Percentiles rank a stretch among this genome's conserved stretches.
Conservation (phyloP, 1,140 invertebrate species). For the Eupeodes corollae region DNA sequence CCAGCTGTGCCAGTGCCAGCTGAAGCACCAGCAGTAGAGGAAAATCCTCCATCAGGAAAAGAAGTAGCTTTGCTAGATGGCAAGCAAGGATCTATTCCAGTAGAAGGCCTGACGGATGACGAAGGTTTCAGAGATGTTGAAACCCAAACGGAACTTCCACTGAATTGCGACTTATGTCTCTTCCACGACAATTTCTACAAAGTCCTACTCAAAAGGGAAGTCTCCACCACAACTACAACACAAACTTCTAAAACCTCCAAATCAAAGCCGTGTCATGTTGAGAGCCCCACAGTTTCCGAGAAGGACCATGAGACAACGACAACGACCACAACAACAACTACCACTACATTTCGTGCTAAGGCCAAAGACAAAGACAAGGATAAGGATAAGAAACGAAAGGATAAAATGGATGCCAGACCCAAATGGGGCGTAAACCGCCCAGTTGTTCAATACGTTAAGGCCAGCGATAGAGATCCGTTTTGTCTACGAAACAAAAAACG, state of each 20-base stretch:
- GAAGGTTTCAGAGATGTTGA: constrained; percentile 20
- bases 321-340: constrained; percentile 34
- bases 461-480: constrained; percentile 57
- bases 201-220: constrained; percentile 28
- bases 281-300: constrained; percentile 17
- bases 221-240: constrained; percentile 30
- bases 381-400: constrained; percentile 9
- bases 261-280: constrained; percentile 11
- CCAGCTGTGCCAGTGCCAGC: constrained; percentile 5
- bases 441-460: constrained; percentile 53
- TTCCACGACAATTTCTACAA: constrained; percentile 36
- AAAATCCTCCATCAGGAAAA: constrained; percentile 13
- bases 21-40: constrained; percentile 2
- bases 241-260: constrained; percentile 27
- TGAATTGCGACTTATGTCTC: constrained; percentile 30
- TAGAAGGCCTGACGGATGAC: neutral
- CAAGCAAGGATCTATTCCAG: too few relatives aligned
- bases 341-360: constrained; percentile 32
- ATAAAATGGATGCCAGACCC: constrained; percentile 41
- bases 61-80: too few relatives aligned
- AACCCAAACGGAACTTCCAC: constrained; percentile 30
- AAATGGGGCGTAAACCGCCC: constrained; percentile 53
- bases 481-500: constrained; percentile 37
- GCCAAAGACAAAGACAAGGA: constrained; percentile 28
- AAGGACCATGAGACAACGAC: constrained; percentile 32